Base-by-base conservation (phyloP, 2,113 vertebrate genomes). In the Sclerurus mexicanus region DNA sequence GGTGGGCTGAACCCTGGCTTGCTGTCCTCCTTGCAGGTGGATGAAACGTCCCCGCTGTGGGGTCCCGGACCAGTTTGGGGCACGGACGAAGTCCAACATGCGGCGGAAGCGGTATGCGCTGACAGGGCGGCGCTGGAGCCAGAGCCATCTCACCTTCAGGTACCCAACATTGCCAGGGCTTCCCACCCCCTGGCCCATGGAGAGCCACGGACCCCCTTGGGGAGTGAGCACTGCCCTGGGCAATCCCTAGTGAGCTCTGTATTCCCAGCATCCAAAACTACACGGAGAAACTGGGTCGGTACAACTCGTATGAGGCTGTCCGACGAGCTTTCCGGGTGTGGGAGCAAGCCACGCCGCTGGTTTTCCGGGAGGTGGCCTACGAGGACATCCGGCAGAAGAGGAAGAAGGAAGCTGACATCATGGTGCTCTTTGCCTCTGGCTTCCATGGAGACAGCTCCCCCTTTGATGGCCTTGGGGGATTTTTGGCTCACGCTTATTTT, bases 391-490 rank as follows among this genome's bases (percentile, higher is more conserved):
- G 98, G 84, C 98, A 98, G 83, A 97, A 98, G 96, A 97, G 98
- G 95, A 98, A 98, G 92, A 97, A 98, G 94, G 99, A 99, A 56
- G 98, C 99, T 0, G 99, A 99, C 97, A 99, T 99, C 97, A 97
- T 99, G 97, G 96, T 99, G 93, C 97, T 99, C 85, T 99, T 99
- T 60, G 99, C 99, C 94, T 99, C 99, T 0, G 99, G 99, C 75
- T 99, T 99, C 98, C 99, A 99, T 2, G 99, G 99, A 2, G 99
- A 99, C 96, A 99, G 99, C 98, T 99, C 99, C 8, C 98, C 99
- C 14, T 99, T 99, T 16, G 99, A 99, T 1, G 99, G 99, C 2
- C 95, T 98, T 0, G 99, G 99, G 14, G 99, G 99, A 15, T 99
- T 99, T 39, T 97, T 99, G 96, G 99, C 99, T 37, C 99, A 99